Evolutionary conservation across 2,888 invertebrate species (phyloP).

Genomic region (Deroplatys truncata): DNA sequence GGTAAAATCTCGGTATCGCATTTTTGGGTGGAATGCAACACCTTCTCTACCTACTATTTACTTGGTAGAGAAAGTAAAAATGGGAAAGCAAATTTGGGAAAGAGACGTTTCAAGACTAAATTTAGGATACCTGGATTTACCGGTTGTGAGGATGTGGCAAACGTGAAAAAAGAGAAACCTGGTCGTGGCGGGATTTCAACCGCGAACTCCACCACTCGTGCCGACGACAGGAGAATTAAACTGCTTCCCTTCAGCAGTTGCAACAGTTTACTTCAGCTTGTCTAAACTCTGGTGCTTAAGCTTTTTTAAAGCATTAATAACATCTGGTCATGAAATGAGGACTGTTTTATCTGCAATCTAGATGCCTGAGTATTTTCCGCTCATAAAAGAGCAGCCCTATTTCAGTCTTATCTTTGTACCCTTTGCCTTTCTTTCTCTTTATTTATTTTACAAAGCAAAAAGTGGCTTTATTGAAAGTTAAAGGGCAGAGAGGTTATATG

Average conservation of each 20-base stretch:
- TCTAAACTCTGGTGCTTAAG: neutral
- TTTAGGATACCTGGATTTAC: too few species aligned
- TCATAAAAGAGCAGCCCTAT: neutral
- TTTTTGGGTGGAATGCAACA: too few species aligned
- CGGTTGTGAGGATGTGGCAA: too few species aligned
- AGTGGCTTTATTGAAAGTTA: neutral
- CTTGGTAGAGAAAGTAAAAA: too few species aligned
- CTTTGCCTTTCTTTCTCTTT: neutral
- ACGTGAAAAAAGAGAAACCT: too few species aligned
- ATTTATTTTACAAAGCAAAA: neutral
- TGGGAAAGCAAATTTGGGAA: too few species aligned
- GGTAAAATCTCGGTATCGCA: too few species aligned
- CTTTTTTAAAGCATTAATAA: neutral
- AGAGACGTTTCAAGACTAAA: too few species aligned
- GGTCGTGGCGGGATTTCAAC: too few species aligned
- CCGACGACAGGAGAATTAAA: too few species aligned
- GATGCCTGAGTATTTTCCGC: neutral
- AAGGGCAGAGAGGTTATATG: neutral
- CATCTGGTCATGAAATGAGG: neutral
- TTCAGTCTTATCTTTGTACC: neutral
- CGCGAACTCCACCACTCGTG: too few species aligned
- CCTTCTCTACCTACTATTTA: too few species aligned
- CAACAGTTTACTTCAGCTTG: neutral
- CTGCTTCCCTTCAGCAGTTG: neutral
- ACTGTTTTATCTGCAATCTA: neutral